phyloP scores from a whole-genome alignment of 2,797 vertebrate species.

The Lycodopsis pacificus region DNA sequence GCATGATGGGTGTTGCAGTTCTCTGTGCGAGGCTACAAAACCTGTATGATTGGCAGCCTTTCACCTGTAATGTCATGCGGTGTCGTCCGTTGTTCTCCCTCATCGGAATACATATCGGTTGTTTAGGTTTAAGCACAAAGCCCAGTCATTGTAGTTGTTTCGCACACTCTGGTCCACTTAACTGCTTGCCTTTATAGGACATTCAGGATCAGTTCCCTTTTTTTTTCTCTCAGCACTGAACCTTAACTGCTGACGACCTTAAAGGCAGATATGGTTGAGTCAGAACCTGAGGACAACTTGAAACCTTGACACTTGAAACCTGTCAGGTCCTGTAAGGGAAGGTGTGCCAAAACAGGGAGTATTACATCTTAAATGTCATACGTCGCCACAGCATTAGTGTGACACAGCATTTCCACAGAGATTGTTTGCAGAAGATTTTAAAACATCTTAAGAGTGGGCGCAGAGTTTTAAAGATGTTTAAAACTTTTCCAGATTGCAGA shows the following conservation, averaged over 20 bases:
- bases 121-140: constrained; percentile 66
- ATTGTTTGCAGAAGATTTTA: constrained; percentile 32
- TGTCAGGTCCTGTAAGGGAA: constrained; percentile 42
- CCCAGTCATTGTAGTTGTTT: constrained; percentile 40
- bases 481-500: constrained; percentile 44
- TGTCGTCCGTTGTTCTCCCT: constrained; percentile 39
- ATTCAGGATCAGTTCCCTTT: constrained; percentile 68
- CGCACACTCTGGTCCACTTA: constrained; percentile 39
- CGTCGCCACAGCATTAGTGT: constrained; percentile 33
- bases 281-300: constrained; percentile 56
- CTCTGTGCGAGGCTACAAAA: constrained; percentile 57
- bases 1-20: constrained; percentile 80
- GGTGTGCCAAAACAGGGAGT: constrained; percentile 64
- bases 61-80: constrained; percentile 27
- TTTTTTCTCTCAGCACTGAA: constrained; percentile 52
- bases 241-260: constrained; percentile 61
- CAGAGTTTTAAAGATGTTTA: constrained; percentile 33
- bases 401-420: constrained; percentile 33
- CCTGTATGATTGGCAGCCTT: constrained; percentile 81
- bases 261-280: constrained; percentile 40
- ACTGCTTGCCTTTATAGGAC: constrained; percentile 72
- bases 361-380: constrained; percentile 50
- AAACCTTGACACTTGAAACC: constrained; percentile 47
- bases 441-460: constrained; percentile 3
- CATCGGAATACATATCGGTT: constrained; percentile 60